Percentiles rank a stretch among this genome's conserved stretches.
These are phyloP conservation scores for Calliopsis andreniformis DNA, from an alignment of 1,140 invertebrate genomes.

Conservation along the genomic window DNA sequence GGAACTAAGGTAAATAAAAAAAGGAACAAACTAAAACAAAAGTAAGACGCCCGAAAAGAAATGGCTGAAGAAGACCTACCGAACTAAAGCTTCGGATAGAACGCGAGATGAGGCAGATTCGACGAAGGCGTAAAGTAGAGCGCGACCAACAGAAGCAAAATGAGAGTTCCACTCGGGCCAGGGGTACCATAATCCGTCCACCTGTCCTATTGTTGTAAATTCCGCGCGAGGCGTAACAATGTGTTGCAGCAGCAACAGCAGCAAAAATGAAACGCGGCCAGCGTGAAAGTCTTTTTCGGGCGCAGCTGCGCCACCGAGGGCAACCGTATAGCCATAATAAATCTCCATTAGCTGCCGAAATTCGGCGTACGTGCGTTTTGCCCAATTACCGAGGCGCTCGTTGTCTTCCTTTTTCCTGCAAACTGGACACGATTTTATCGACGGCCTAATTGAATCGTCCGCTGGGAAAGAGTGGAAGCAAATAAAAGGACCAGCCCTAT, in stretches of 20 bases:
- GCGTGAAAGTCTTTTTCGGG: conserved; percentile 54
- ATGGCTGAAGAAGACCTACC: too few relatives aligned
- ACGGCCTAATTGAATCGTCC: conserved; percentile 58
- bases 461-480: conserved; percentile 34
- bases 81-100: too few relatives aligned
- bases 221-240: conserved; percentile 35
- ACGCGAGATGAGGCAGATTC: background rate
- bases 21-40: too few relatives aligned
- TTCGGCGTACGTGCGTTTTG: conserved; percentile 63
- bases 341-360: conserved; percentile 67
- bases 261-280: conserved; percentile 50
- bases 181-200: conserved; percentile 44
- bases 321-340: conserved; percentile 57
- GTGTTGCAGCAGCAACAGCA: conserved; percentile 13
- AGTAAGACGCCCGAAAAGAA: too few relatives aligned
- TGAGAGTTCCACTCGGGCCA: background rate
- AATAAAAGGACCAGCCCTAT: conserved; percentile 39
- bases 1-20: too few relatives aligned
- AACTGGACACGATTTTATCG: conserved; percentile 62
- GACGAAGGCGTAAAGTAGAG: background rate
- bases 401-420: conserved; percentile 50
- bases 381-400: conserved; percentile 55
- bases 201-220: conserved; percentile 63
- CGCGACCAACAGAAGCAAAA: background rate
- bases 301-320: conserved; percentile 34